A percentile compares a stretch with the other conserved stretches of the same genome.
phyloP scores from a whole-genome alignment of 1,140 invertebrate species.

The Ceratitis capitata region DNA sequence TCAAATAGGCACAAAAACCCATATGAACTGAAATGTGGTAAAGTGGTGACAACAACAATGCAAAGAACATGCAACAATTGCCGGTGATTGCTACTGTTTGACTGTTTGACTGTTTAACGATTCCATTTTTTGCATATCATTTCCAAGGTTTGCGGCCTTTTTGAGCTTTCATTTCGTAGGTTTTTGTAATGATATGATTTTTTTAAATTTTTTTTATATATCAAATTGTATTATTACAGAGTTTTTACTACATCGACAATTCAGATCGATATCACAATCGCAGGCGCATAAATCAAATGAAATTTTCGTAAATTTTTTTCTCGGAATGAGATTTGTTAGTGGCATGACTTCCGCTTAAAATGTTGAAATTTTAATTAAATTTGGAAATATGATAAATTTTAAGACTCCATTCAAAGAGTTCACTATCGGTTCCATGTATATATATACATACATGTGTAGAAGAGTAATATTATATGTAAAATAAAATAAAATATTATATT shows the following conservation, averaged over 20 bases:
- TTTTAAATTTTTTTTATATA: neutral
- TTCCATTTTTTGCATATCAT: constrained; percentile 11
- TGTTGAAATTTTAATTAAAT: neutral
- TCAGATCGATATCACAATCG: neutral
- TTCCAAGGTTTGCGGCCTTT: neutral
- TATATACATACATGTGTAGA: too few species aligned
- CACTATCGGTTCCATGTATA: too few species aligned
- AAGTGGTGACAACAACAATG: constrained; percentile 33
- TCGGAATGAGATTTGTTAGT: too few species aligned
- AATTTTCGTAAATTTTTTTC: too few species aligned
- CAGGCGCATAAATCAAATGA: constrained; percentile 1
- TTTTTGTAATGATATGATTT: neutral
- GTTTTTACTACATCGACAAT: neutral
- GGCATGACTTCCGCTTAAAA: neutral
- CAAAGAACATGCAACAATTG: constrained; percentile 25
- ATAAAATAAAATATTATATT: too few species aligned
- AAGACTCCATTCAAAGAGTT: neutral
- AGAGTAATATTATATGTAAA: neutral
- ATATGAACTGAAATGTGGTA: neutral
- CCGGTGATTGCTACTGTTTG: constrained; percentile 36
- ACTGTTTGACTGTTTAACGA: constrained; percentile 3
- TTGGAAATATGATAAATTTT: neutral
- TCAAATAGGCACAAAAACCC: constrained; percentile 30
- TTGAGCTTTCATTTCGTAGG: neutral
- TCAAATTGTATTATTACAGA: too few species aligned